Evolutionary conservation across 2,888 invertebrate species (phyloP), one percentile per base, ranked within the genome.

Genomic region (Pheosia tremula): DNA sequence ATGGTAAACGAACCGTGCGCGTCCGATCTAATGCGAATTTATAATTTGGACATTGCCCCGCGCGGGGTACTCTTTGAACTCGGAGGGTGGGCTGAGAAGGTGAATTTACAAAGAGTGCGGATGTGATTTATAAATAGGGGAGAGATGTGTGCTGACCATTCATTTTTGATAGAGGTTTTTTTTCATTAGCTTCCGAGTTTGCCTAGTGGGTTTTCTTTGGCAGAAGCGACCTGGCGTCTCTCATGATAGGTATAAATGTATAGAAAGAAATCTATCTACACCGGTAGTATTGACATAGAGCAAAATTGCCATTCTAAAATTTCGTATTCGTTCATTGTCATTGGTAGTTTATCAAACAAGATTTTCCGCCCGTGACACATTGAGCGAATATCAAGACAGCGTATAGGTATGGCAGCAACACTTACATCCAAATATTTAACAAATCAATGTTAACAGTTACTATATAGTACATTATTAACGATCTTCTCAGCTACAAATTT

Each of bases 21-120:
- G 93, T 93, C 92, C 93, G 92, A 92, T 93, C 93, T 93, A 93
- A 93, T 93, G 93, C 92, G 93, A 93, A 93, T 93, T 93, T 93
- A 93, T 93, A 93, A 93, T 93, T 93, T 92, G 93, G 92, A 91
- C 93, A 88, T 93, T 86, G 91, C 91, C 89, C 89, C 87, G 86
- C 75, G 75, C 85, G 86, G 87, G 82, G 84, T 79, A 82, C 90
- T 92, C 92, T 93, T 93, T 93, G 93, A 93, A 92, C 91, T 89
- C 79, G 82, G 85, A 85, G 88, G 88, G 85, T 83, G 84, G 80
- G 80, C 77, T 78, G 69, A 78, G 79, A 81, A 88, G 88, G 87
- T 88, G 88, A 87, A 89, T 86, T 88, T 86, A 89, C 87, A 91
- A 90, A 89, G 90, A 89, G 85, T 84, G 84, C 87, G 87, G 86